Base-by-base conservation (phyloP, 35 echinoderm and acorn worm species). In the Heliocidaris erythrogramma region DNA sequence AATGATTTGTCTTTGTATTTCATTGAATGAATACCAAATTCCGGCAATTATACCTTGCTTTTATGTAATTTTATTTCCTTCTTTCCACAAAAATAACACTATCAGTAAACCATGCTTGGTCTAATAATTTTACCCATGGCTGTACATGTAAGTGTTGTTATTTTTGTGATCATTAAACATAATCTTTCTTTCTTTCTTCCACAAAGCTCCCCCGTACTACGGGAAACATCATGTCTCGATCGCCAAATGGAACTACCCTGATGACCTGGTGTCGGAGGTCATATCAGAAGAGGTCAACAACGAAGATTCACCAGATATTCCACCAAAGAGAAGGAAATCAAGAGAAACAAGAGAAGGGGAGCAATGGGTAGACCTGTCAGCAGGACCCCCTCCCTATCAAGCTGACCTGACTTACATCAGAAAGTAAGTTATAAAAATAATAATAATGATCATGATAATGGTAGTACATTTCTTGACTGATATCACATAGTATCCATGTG, bases 221-320 rank as follows among this genome's bases (percentile, higher is more conserved):
- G 95, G 89, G 47, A 95, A 96, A 84, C 98, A 99, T 53, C 93
- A 84, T 18, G 98, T 99, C 7, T 59, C 94, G 24, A 85, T 90
- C 47, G 94, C 95, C n/a, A 95, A 90, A 13, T 99, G 98, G 98
- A 99, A 96, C 86, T 99, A 99, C 94, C 98, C 96, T 16, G 93
- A 94, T 85, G 96, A 96, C 71, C 65, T 94, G n/a, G 96, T 94
- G 12, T 97, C 95, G 10, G 92, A 95, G 56, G 88, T 95, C 13
- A 90, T 94, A 48, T 27, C 59, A 2, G 94, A 93, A 84, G 96
- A 97, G 32, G 85, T 88, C 49, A 31, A 60, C 9, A 94, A 94
- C 30, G 88, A 3, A 14, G 86, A 65, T 49, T 31, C 59, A 49
- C 9, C 24, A 3, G 94, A 85, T 61, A 30, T 32, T 17, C 48